Conservation (phyloP, 2,797 vertebrate species). For the Nyctalus aviator region DNA sequence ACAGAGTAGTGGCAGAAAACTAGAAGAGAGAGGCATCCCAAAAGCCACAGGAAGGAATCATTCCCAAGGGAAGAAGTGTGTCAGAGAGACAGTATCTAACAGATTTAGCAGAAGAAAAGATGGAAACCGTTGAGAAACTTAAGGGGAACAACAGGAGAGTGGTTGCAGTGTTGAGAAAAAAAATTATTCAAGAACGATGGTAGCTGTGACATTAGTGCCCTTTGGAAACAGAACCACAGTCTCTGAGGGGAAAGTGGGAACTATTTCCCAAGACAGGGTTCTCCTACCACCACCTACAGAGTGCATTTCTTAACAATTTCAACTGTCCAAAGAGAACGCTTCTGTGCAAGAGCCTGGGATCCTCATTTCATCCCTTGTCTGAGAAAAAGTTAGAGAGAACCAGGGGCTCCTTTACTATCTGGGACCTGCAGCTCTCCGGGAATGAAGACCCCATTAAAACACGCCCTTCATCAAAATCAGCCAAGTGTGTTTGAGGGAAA, state of each 20-base stretch:
- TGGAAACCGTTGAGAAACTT: background rate
- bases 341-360: background rate
- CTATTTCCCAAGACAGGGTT: background rate
- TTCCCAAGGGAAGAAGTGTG: background rate
- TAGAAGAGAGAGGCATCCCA: background rate
- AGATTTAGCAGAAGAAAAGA: background rate
- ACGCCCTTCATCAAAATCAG: background rate
- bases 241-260: background rate
- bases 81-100: background rate
- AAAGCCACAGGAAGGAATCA: background rate
- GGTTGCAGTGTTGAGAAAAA: background rate
- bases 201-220: too few species aligned
- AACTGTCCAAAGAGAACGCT: background rate
- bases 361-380: background rate
- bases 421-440: background rate
- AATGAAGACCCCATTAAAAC: background rate
- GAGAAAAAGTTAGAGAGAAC: background rate
- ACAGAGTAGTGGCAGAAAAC: background rate
- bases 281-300: background rate
- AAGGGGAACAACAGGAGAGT: background rate
- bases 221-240: background rate
- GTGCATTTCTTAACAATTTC: background rate
- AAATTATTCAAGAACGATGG: background rate
- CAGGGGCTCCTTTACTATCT: background rate
- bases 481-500: background rate